Conservation (phyloP, 1,140 invertebrate genomes). For the Hylyphantes graminicola region DNA sequence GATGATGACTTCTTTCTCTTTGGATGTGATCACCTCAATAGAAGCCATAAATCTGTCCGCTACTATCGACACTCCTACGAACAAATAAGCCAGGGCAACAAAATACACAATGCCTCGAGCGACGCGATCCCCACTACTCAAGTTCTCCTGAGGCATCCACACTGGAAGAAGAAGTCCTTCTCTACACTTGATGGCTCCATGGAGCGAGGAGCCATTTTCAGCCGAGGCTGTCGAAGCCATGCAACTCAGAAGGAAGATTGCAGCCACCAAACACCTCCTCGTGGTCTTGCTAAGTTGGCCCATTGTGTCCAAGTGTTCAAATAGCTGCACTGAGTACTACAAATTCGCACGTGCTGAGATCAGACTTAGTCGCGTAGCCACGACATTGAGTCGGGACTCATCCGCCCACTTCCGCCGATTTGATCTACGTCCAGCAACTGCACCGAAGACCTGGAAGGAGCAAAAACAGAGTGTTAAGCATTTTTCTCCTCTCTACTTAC, state of each 20-base stretch:
- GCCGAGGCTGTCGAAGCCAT: constrained; percentile 4
- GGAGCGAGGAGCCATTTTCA: background rate
- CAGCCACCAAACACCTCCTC: background rate
- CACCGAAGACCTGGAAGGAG: constrained; percentile 17
- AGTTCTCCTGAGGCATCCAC: constrained; percentile 81
- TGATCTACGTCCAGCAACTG: constrained; percentile 1
- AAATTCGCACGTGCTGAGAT: background rate
- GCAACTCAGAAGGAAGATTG: constrained; percentile 1
- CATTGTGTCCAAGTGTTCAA: constrained; percentile 11
- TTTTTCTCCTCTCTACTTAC: constrained; percentile 15
- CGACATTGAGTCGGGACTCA: background rate
- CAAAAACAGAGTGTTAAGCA: constrained; percentile 43
- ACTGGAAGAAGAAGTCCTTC: constrained; percentile 83
- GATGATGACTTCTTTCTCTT: constrained; percentile 88
- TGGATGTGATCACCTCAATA: constrained; percentile 98
- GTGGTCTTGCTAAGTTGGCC: background rate
- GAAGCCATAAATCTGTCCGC: constrained; percentile 99
- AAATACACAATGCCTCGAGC: constrained; percentile 92
- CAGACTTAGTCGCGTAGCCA: background rate
- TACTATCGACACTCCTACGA: constrained; percentile 98
- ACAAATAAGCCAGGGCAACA: constrained; percentile 87
- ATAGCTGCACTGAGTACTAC: too few relatives aligned
- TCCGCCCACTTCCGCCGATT: background rate
- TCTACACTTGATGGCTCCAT: constrained; percentile 70
- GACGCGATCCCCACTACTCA: constrained; percentile 75